Percentiles rank a stretch among this genome's conserved stretches.
Conservation (phyloP, 1,140 invertebrate species). For the Heterodera carotae region DNA sequence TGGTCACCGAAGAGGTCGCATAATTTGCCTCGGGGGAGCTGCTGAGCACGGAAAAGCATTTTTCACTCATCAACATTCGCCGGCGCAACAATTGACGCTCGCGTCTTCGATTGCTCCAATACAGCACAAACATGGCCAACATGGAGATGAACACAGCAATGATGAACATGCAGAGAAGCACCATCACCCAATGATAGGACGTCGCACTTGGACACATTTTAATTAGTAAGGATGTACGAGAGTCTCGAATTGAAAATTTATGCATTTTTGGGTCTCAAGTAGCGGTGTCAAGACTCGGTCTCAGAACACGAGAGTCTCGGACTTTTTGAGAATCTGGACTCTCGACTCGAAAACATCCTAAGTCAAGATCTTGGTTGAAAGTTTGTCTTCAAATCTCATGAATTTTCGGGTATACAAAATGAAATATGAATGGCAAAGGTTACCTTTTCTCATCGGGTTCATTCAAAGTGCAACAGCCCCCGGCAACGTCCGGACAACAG, state of each 20-base stretch:
- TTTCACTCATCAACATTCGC: not conserved
- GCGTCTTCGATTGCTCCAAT: constrained; percentile 13
- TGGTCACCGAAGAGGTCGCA: not conserved
- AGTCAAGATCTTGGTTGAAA: too few species aligned
- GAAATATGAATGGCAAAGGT: not conserved
- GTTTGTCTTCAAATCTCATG: not conserved
- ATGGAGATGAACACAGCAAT: constrained; percentile 25
- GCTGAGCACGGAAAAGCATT: constrained; percentile 12
- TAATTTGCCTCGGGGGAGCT: not conserved
- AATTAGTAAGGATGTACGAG: too few species aligned
- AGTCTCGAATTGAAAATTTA: too few species aligned
- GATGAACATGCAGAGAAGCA: constrained; percentile 15
- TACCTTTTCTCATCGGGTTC: not conserved
- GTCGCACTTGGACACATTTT: not conserved
- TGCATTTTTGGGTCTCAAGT: too few species aligned
- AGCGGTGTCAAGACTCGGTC: too few species aligned
- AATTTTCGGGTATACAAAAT: not conserved
- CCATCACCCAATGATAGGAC: constrained; percentile 24
- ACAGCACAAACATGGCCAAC: constrained; percentile 27
- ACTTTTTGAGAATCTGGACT: too few species aligned
- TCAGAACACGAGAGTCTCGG: too few species aligned
- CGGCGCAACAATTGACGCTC: not conserved
- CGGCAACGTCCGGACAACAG: constrained; percentile 23
- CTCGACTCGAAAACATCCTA: too few species aligned
- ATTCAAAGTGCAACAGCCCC: constrained; percentile 25